Evolutionary conservation across 2,797 vertebrate species (phyloP).

Genomic region (Galagoides demidoff): DNA sequence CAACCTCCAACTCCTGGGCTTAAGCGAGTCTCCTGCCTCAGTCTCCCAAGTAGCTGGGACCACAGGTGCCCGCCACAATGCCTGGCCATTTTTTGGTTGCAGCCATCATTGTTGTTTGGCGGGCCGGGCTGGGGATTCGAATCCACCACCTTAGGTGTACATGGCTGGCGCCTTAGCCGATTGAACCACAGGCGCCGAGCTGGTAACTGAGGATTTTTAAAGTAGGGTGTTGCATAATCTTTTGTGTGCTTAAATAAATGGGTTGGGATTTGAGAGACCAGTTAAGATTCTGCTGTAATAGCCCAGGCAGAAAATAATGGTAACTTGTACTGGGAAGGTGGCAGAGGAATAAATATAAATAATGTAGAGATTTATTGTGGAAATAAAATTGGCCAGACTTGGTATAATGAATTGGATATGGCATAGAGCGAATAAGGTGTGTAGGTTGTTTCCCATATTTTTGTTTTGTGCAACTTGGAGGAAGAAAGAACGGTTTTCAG

Average conservation of each 20-base stretch:
- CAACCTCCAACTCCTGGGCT: too few relatives aligned
- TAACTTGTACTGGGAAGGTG: not conserved
- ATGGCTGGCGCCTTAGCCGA: too few relatives aligned
- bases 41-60: too few relatives aligned
- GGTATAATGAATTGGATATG: not conserved
- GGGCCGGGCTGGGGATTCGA: too few relatives aligned
- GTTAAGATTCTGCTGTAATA: not conserved
- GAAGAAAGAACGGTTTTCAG: conserved; percentile 2
- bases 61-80: too few relatives aligned
- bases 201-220: not conserved
- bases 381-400: not conserved
- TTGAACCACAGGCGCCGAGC: too few relatives aligned
- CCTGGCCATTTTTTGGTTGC: too few relatives aligned
- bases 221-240: not conserved
- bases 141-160: too few relatives aligned
- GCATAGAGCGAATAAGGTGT: not conserved
- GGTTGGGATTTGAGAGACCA: not conserved
- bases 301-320: not conserved
- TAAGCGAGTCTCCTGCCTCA: too few relatives aligned
- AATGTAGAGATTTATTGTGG: not conserved
- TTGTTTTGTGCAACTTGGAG: not conserved
- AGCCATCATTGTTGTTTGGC: too few relatives aligned
- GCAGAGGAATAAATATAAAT: not conserved
- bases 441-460: not conserved
- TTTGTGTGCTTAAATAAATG: not conserved